Conservation (phyloP, 2,888 invertebrate species). For the Torymus tubicola region DNA sequence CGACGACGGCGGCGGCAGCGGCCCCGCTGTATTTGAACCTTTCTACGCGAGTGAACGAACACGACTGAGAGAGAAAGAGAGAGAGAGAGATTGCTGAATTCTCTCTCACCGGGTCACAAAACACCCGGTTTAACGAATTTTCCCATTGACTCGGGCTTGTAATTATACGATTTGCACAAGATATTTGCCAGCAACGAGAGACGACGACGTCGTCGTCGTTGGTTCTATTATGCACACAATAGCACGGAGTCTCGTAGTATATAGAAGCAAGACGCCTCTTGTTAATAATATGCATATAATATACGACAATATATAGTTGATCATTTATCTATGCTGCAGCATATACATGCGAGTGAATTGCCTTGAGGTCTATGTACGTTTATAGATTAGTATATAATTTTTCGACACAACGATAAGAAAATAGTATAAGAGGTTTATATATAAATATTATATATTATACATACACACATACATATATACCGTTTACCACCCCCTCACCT, state of each 20-base stretch:
- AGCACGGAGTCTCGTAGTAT: too few relatives aligned
- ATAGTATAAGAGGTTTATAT: too few relatives aligned
- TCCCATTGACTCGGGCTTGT: slow-evolving; percentile 43
- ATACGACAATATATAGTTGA: slow-evolving; percentile 12
- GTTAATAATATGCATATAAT: slow-evolving; percentile 21
- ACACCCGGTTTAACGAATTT: slow-evolving; percentile 35
- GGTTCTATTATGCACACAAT: too few relatives aligned
- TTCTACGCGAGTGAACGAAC: background rate
- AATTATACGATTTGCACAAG: slow-evolving; percentile 43
- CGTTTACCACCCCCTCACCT: too few relatives aligned
- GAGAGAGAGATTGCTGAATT: slow-evolving; percentile 25
- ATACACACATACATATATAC: too few relatives aligned
- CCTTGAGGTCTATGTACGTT: slow-evolving; percentile 9
- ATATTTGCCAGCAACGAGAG: too few relatives aligned
- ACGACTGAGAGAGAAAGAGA: slow-evolving; percentile 42
- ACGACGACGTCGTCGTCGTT: too few relatives aligned
- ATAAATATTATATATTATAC: too few relatives aligned
- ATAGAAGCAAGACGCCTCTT: background rate
- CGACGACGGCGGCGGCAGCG: too few relatives aligned
- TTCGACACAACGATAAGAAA: too few relatives aligned
- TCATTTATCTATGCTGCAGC: slow-evolving; percentile 5
- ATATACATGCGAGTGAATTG: slow-evolving; percentile 38
- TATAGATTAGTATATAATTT: slow-evolving; percentile 13
- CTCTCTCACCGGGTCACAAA: slow-evolving; percentile 12
- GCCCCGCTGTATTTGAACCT: slow-evolving; percentile 25